Base-by-base conservation (phyloP, 1,140 invertebrate genomes). In the Magallana gigas region DNA sequence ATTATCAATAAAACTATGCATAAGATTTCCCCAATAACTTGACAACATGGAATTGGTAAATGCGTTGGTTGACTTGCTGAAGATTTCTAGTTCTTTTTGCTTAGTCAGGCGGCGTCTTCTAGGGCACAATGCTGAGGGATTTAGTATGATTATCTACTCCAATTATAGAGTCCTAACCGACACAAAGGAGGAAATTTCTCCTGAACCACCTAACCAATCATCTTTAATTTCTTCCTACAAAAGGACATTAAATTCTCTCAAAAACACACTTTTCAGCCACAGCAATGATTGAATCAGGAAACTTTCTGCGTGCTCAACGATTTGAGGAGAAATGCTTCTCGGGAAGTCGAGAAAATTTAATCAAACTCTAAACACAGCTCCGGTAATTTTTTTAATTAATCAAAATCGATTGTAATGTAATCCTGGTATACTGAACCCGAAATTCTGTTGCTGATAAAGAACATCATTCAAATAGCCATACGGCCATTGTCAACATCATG, bases 1-100 rank as follows among this genome's bases (percentile, higher is more conserved):
- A 29, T 76, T 76, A 76, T 36, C 68, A 76, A 18, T 76, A 12
- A 12, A 11, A 29, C 12, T 76, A 76, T 76, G 68, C 68, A 76
- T 76, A 29, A 76, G 29, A 11, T 64, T 16, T 16, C 14, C 9
- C 68, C 14, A 76, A 76, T 36, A 76, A 23, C 23, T 23, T 76
- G 68, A 29, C 68, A 9, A 23, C 23, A 4, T 48, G 36, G 5
- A 36, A 76, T 29, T 36, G 9, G 9, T 48, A 48, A 48, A 48
- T 48, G 36, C 36, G 36, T 4, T 48, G 3, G 36, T 48, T 48
- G 36, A 48, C 36, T 48, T 48, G 36, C 36, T 48, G 36, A 48
- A 48, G 36, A 12, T 29, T 14, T 76, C 23, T 23, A 11, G 68
- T 29, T 23, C 68, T 11, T 76, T 9, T 76, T 23, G 68, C 68